phyloP scores from a whole-genome alignment of 2,113 vertebrate genomes.

The Dasyurus viverrinus region DNA sequence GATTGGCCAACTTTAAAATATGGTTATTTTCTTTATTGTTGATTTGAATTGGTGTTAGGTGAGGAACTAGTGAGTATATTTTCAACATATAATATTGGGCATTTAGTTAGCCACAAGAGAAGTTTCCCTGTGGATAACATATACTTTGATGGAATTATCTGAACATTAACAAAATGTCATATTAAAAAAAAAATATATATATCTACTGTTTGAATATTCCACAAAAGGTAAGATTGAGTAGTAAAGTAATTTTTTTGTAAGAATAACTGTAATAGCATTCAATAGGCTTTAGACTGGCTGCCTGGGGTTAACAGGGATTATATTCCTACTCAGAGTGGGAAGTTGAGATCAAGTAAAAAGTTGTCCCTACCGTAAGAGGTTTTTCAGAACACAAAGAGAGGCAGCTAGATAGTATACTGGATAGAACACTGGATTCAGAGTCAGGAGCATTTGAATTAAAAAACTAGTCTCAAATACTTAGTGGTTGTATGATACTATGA shows the following conservation, averaged over 20 bases:
- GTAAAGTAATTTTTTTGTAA: background rate
- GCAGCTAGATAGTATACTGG: background rate
- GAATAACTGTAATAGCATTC: background rate
- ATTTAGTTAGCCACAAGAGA: background rate
- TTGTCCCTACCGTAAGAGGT: background rate
- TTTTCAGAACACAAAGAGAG: background rate
- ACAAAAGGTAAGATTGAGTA: background rate
- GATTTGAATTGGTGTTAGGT: background rate
- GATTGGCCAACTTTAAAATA: background rate
- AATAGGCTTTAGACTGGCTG: background rate
- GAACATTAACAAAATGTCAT: background rate
- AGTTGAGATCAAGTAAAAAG: background rate
- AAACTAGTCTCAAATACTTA: background rate
- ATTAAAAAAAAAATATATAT: background rate
- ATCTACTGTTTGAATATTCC: background rate
- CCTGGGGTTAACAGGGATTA: background rate
- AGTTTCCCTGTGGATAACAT: background rate
- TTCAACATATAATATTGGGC: background rate
- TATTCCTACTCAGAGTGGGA: background rate
- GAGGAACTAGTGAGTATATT: background rate
- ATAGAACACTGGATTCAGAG: background rate
- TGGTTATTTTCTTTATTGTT: background rate
- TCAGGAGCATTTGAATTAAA: background rate
- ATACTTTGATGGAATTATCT: background rate
- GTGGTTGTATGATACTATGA: background rate